Evolutionary conservation across 2,113 vertebrate genomes (phyloP).

Genomic region (Neodontobutis hainanensis): DNA sequence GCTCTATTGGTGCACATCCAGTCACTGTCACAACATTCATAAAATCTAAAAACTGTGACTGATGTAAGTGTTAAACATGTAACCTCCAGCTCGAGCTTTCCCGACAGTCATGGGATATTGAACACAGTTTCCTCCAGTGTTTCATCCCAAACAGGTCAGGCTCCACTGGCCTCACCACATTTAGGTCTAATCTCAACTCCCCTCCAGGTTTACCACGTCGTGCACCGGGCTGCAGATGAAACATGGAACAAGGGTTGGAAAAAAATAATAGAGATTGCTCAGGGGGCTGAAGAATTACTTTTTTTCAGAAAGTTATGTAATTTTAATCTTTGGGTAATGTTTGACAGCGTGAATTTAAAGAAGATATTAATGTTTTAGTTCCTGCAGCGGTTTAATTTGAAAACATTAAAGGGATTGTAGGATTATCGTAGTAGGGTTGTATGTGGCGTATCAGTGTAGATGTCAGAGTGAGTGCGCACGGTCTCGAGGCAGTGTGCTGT

Average conservation of each 20-base stretch:
- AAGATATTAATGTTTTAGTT: not conserved
- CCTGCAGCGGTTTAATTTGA: not conserved
- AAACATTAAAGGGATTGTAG: too few species aligned
- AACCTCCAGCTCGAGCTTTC: not conserved
- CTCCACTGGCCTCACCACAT: not conserved
- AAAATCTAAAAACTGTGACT: not conserved
- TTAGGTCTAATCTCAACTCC: not conserved
- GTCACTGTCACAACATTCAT: not conserved
- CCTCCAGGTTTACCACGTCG: not conserved
- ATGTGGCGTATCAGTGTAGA: too few species aligned
- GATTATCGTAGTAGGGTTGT: too few species aligned
- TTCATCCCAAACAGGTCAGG: slow-evolving; percentile 1
- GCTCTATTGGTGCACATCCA: not conserved
- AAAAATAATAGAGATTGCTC: not conserved
- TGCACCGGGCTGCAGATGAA: not conserved
- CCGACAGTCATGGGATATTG: not conserved
- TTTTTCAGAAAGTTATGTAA: not conserved
- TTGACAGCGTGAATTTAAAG: not conserved
- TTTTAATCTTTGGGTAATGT: not conserved
- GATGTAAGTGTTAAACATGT: not conserved
- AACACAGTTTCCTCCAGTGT: not conserved
- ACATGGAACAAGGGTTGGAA: not conserved
- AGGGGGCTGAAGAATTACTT: not conserved
- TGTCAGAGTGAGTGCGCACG: too few species aligned
- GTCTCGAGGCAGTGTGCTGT: too few species aligned